Base-by-base conservation (phyloP, 2,888 invertebrate genomes). In the Sarcophaga carnaria region DNA sequence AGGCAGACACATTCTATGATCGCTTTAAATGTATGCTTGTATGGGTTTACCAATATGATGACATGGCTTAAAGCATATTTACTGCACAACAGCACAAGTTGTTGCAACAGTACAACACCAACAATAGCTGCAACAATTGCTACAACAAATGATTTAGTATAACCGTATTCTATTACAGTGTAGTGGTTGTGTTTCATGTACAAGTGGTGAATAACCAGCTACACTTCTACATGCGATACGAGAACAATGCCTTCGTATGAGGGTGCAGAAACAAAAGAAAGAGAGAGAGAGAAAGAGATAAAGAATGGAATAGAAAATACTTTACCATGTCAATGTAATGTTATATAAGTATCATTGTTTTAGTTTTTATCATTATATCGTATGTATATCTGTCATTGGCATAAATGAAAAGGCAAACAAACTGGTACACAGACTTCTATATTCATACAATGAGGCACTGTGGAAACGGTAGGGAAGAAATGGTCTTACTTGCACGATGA, bases 291-390 rank as follows among this genome's bases (percentile, higher is more conserved):
- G 49, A 49, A 1, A 10, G 37, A 37, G 37, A 37, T 37, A 37
- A 37, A 37, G 37, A 37, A 37, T 37, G 37, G 37, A 37, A 37
- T 37, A 37, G 37, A 37, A 37, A 37, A 37, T 8, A 2, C 37
- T 37, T 67, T 37, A 3, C 17, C 45, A 37, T 37, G 69, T 20
- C 63, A 63, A 70, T 80, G 22, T 70, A 74, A n/a, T 66, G 66
- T 49, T n/a, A 69, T 27, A 8, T 6, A 47, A 70, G 54, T 54
- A 60, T 76, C 66, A 80, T 84, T 75, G 71, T 80, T 80, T 76
- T 76, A 67, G 49, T 79, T n/a, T 37, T 22, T 54, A 20, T 47
- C 17, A 47, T 54, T 67, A 54, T 22, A 22, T 71, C 8, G 47
- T 66, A 14, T 70, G 60, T 22, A 17, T 62, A 60, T 54, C 45